Conservation (phyloP, 92 coral and sea anemone genomes). For the Palythoa grandiflora region DNA sequence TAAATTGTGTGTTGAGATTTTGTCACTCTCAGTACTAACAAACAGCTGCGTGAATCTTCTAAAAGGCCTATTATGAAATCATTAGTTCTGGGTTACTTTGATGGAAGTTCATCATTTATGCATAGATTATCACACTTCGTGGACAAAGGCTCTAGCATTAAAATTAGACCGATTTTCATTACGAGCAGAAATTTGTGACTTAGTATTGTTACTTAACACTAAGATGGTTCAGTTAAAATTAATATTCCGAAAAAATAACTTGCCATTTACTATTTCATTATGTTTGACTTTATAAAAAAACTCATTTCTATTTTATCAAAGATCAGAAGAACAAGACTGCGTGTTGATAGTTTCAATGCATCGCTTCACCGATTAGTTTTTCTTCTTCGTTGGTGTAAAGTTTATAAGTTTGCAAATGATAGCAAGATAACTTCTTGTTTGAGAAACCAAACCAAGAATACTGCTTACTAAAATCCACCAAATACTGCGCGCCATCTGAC, state of each 20-base stretch:
- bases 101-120: slow-evolving; percentile 95
- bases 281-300: slow-evolving; percentile 70
- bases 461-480: slow-evolving; percentile 66
- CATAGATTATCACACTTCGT: slow-evolving; percentile 83
- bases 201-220: slow-evolving; percentile 65
- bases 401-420: slow-evolving; percentile 64
- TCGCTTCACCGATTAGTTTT: slow-evolving; percentile 4
- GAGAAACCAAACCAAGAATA: slow-evolving; percentile 53
- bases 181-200: slow-evolving; percentile 59
- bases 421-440: slow-evolving; percentile 66
- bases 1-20: slow-evolving; percentile 51
- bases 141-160: slow-evolving; percentile 86
- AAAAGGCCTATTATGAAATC: slow-evolving; percentile 90
- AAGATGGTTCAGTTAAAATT: neutral
- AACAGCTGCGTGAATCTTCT: slow-evolving; percentile 74
- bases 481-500: slow-evolving; percentile 60
- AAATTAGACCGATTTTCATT: slow-evolving; percentile 81
- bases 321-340: slow-evolving; percentile 13
- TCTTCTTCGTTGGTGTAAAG: slow-evolving; percentile 41
- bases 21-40: slow-evolving; percentile 46
- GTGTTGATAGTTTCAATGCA: slow-evolving; percentile 26
- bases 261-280: neutral
- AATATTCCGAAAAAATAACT: slow-evolving; percentile 56
- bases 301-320: slow-evolving; percentile 48
- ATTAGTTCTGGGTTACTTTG: slow-evolving; percentile 87